phyloP scores from a whole-genome alignment of 2,797 vertebrate species.

The Hydrolagus colliei region DNA sequence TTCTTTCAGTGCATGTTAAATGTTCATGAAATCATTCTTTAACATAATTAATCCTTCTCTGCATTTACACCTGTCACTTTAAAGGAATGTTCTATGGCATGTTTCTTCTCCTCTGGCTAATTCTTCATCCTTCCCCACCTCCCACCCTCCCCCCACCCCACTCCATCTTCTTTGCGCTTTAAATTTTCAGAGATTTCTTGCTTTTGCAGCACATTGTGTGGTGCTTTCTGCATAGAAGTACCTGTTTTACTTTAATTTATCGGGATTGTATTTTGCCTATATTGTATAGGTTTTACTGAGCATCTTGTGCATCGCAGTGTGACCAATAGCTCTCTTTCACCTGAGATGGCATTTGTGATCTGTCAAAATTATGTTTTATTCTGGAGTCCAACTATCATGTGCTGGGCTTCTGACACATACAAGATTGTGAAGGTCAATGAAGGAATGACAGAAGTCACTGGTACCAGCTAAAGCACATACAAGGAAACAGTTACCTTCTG shows the following conservation, averaged over 20 bases:
- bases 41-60: too few relatives aligned
- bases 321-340: neutral
- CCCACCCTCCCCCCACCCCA: too few relatives aligned
- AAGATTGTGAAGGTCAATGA: neutral
- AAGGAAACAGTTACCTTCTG: neutral
- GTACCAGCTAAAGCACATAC: neutral
- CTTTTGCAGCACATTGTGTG: neutral
- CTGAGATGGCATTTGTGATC: neutral
- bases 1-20: too few relatives aligned
- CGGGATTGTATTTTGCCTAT: neutral
- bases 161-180: neutral
- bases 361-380: neutral
- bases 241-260: neutral
- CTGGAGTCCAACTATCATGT: neutral
- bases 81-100: neutral
- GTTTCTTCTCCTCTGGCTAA: constrained; percentile 10
- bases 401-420: neutral
- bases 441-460: neutral
- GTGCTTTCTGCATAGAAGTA: neutral
- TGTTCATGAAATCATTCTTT: too few relatives aligned
- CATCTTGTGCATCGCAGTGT: too few relatives aligned
- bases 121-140: too few relatives aligned
- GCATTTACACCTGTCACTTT: constrained; percentile 38
- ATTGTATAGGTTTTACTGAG: constrained; percentile 5
- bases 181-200: neutral